Evolutionary conservation across 2,888 invertebrate genomes (phyloP).

Genomic region (Macropis europaea): DNA sequence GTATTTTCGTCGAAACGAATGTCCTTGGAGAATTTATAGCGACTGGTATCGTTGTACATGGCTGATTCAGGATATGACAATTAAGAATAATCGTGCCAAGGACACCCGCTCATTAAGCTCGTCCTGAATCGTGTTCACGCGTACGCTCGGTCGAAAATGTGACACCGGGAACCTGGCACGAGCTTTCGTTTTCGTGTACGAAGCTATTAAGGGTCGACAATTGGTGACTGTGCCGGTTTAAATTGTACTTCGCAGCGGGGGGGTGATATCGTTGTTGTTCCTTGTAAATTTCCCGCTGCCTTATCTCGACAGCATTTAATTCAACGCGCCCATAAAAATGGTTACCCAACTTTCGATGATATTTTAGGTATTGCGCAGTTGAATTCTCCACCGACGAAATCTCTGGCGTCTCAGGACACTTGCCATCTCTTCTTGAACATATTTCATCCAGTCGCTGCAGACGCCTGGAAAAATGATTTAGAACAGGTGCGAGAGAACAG

Average conservation of each 20-base stretch:
- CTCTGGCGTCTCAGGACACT: too few relatives aligned
- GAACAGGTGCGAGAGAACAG: too few relatives aligned
- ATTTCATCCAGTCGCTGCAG: too few relatives aligned
- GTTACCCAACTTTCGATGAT: neutral
- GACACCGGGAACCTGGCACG: constrained; percentile 58
- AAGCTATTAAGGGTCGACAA: constrained; percentile 61
- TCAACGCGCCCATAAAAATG: neutral
- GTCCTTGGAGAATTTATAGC: neutral
- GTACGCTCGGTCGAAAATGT: constrained; percentile 38
- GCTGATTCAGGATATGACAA: neutral
- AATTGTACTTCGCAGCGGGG: constrained; percentile 12
- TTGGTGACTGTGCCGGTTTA: constrained; percentile 24
- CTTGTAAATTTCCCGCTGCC: constrained; percentile 17
- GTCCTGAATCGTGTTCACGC: constrained; percentile 35
- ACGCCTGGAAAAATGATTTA: too few relatives aligned
- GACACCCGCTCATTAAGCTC: constrained; percentile 35
- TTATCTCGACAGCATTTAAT: constrained; percentile 1
- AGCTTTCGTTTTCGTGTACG: constrained; percentile 52
- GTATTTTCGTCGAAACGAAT: neutral
- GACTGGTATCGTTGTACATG: neutral
- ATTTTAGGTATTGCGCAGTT: neutral
- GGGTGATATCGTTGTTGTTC: neutral
- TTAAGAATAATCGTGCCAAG: constrained; percentile 46
- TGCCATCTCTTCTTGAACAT: too few relatives aligned
- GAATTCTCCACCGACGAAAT: neutral